Conservation (phyloP, 2,888 invertebrate genomes). For the Druceiella hillmani region DNA sequence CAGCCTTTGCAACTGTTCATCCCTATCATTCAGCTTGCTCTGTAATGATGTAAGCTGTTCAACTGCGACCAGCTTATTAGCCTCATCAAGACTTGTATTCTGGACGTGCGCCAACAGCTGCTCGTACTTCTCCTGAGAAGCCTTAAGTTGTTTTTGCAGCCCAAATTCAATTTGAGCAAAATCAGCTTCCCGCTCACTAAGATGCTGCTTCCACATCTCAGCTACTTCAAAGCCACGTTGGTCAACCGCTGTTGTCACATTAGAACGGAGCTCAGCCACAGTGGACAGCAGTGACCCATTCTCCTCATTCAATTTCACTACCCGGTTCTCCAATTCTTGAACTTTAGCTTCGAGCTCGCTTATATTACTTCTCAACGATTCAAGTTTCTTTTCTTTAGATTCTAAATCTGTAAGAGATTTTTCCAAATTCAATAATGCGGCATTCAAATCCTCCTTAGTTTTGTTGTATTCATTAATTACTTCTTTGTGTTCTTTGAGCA, state of each 20-base stretch:
- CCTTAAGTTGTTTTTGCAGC: conserved; percentile 46
- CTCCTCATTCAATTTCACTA: conserved; percentile 39
- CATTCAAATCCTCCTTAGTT: conserved; percentile 26
- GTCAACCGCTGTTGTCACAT: conserved; percentile 52
- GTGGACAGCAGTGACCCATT: conserved; percentile 43
- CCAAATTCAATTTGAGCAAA: conserved; percentile 50
- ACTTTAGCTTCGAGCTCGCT: conserved; percentile 30
- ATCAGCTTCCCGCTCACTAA: conserved; percentile 58
- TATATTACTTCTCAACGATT: conserved; percentile 29
- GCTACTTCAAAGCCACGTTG: conserved; percentile 64
- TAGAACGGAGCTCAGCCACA: conserved; percentile 42
- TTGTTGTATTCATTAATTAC: conserved; percentile 27
- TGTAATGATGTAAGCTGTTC: conserved; percentile 42
- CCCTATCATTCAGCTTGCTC: conserved; percentile 43
- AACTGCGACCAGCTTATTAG: conserved; percentile 37
- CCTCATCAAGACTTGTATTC: conserved; percentile 45
- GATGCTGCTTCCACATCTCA: conserved; percentile 64
- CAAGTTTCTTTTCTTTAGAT: conserved; percentile 24
- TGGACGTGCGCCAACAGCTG: conserved; percentile 43
- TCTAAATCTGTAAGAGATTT: conserved; percentile 27
- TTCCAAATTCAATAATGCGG: conserved; percentile 28
- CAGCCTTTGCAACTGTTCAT: conserved; percentile 37
- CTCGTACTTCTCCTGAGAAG: conserved; percentile 46
- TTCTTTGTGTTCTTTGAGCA: no score
- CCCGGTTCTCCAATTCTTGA: conserved; percentile 33